phyloP scores from a whole-genome alignment of 2,888 invertebrate species.

The Himalopsyche tibetana region DNA sequence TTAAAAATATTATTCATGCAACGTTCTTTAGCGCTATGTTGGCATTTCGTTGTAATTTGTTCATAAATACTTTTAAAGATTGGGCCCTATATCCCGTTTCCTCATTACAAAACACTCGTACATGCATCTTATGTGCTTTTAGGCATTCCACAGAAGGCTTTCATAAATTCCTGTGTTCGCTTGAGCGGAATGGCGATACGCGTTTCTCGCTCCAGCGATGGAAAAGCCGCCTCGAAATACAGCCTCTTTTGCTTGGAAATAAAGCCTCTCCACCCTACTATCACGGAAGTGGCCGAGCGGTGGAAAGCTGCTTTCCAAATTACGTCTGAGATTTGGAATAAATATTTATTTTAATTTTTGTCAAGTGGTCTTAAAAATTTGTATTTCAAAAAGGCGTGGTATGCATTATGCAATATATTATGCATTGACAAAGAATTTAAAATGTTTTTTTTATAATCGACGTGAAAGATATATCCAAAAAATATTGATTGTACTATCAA shows the following conservation, averaged over 20 bases:
- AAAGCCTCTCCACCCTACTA: constrained; percentile 15
- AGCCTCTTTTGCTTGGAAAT: neutral
- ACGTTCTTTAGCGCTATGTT: neutral
- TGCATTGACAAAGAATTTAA: no score
- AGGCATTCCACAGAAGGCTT: constrained; percentile 22
- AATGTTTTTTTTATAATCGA: no score
- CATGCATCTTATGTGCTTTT: constrained; percentile 31
- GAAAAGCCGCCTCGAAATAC: constrained; percentile 18
- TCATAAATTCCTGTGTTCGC: constrained; percentile 34
- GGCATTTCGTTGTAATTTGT: neutral
- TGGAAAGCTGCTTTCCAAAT: constrained; percentile 7
- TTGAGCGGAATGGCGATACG: constrained; percentile 23
- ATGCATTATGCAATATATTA: neutral
- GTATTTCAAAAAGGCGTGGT: neutral
- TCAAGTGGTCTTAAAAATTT: neutral
- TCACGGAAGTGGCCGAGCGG: neutral
- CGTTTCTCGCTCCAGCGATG: constrained; percentile 31
- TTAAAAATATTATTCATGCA: no score
- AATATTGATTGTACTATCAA: no score
- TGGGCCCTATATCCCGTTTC: neutral
- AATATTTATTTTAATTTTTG: neutral
- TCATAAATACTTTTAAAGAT: neutral
- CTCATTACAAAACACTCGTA: constrained; percentile 25
- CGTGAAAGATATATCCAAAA: no score
- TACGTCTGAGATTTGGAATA: neutral